Evolutionary conservation across 2,797 vertebrate species (phyloP).

Genomic region (Sebastolobus alascanus): DNA sequence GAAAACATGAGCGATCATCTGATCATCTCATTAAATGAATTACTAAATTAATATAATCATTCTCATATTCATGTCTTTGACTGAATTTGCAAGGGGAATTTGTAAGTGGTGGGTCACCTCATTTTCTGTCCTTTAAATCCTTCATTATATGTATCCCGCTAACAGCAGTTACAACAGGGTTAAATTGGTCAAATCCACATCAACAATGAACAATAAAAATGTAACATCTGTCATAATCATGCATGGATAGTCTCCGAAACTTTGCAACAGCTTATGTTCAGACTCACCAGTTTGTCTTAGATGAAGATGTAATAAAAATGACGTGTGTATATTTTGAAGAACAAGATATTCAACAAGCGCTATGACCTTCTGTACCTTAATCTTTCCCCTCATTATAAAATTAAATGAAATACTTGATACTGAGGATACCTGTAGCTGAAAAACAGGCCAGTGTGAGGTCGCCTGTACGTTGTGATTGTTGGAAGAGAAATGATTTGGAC

Average conservation of each 20-base stretch:
- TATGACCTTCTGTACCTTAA: neutral
- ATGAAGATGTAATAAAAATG: neutral
- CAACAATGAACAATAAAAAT: no score
- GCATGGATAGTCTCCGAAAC: no score
- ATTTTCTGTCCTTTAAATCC: neutral
- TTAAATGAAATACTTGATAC: conserved; percentile 15
- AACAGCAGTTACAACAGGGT: no score
- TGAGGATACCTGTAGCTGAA: conserved; percentile 7
- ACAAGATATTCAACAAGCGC: neutral
- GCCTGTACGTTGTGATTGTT: conserved; percentile 48
- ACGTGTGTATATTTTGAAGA: neutral
- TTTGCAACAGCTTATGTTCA: neutral
- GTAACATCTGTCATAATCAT: no score
- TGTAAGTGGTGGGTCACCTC: no score
- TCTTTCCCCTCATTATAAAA: neutral
- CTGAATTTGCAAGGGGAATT: no score
- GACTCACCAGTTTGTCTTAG: neutral
- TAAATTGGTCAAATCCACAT: no score
- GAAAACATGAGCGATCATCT: no score
- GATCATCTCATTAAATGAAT: no score
- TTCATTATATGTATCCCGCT: neutral
- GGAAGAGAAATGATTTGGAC: conserved; percentile 46
- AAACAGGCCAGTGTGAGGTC: neutral
- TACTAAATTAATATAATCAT: no score
- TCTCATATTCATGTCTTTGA: no score